These are phyloP conservation scores for Nephrotoma flavescens DNA, from an alignment of 2,888 invertebrate genomes.

Conservation along the genomic window DNA sequence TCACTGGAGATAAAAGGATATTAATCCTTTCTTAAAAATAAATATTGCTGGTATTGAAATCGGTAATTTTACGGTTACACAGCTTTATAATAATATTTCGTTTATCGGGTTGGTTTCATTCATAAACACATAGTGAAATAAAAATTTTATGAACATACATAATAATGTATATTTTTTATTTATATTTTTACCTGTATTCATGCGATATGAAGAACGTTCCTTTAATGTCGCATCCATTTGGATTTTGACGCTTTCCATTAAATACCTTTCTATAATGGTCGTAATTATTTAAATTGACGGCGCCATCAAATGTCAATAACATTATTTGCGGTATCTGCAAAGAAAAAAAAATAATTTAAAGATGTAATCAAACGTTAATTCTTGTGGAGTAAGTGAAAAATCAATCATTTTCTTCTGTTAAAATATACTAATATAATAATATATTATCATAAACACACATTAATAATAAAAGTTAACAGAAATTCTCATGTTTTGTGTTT, in stretches of 20 bases:
- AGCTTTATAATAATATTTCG: too few relatives aligned
- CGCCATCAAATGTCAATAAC: conserved; percentile 82
- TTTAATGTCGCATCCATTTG: conserved; percentile 75
- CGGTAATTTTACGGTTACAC: too few relatives aligned
- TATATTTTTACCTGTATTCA: conserved; percentile 47
- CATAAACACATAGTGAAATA: too few relatives aligned
- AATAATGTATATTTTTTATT: not conserved
- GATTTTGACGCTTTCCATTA: conserved; percentile 62
- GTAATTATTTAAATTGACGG: conserved; percentile 82
- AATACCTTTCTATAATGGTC: conserved; percentile 78
- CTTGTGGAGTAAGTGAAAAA: not conserved
- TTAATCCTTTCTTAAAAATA: too few relatives aligned
- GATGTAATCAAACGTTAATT: conserved; percentile 6
- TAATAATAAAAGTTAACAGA: not conserved
- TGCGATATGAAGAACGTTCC: conserved; percentile 92
- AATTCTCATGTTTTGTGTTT: not conserved
- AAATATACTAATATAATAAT: not conserved
- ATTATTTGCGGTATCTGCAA: conserved; percentile 86
- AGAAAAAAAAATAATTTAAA: conserved; percentile 12
- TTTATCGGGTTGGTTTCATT: too few relatives aligned
- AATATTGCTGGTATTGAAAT: too few relatives aligned
- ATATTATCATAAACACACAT: not conserved
- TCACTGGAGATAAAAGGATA: not conserved
- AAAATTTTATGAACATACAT: not conserved
- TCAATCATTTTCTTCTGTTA: not conserved